phyloP scores from a whole-genome alignment of 2,888 invertebrate genomes.

The Arge pagana region DNA sequence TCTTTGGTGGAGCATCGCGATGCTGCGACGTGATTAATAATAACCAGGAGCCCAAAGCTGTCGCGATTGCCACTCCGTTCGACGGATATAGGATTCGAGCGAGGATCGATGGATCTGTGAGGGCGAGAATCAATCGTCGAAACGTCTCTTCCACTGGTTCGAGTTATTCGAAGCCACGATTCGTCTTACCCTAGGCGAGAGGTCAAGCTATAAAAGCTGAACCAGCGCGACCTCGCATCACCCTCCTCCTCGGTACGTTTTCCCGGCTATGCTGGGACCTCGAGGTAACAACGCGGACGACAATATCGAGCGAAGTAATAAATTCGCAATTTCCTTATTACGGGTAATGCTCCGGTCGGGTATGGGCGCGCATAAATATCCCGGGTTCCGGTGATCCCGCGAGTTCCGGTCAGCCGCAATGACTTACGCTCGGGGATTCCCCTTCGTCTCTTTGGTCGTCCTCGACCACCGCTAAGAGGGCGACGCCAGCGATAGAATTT shows the following conservation, averaged over 20 bases:
- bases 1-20: not conserved
- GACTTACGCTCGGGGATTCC: constrained; percentile 51
- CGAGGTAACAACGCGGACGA: constrained; percentile 27
- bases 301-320: constrained; percentile 56
- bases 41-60: too few species aligned
- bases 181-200: constrained; percentile 22
- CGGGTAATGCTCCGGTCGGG: constrained; percentile 58
- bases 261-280: constrained; percentile 2
- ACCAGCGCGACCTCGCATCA: constrained; percentile 15
- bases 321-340: constrained; percentile 60
- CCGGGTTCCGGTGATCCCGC: constrained; percentile 58
- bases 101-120: constrained; percentile 4
- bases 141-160: not conserved
- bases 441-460: not conserved
- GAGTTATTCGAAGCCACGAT: constrained; percentile 8
- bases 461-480: constrained; percentile 34
- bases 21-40: constrained; percentile 8
- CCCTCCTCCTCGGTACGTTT: constrained; percentile 29
- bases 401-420: constrained; percentile 59
- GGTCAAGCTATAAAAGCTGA: constrained; percentile 23
- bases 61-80: constrained; percentile 22
- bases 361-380: constrained; percentile 56
- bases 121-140: not conserved
- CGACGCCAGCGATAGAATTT: constrained; percentile 55
- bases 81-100: not conserved